Percentiles rank a stretch among this genome's conserved stretches.
Conservation (phyloP, 1,140 invertebrate species). For the Lasioglossum albipes region DNA sequence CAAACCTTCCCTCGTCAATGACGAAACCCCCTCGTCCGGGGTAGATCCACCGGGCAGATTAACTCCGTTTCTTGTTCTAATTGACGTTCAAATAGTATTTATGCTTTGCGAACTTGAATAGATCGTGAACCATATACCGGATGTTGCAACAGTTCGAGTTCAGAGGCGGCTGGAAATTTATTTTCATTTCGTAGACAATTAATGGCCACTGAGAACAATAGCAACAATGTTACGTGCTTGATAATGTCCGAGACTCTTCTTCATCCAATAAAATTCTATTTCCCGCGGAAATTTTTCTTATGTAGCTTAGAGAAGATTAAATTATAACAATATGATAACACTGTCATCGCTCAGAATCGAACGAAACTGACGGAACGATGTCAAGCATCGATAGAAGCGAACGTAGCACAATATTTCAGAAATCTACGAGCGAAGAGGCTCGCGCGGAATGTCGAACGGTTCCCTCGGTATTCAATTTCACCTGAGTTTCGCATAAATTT, state of each 20-base stretch:
- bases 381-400: too few species aligned
- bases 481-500: slow-evolving; percentile 33
- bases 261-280: too few species aligned
- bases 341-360: too few species aligned
- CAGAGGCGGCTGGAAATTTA: neutral
- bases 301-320: too few species aligned
- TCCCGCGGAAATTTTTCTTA: too few species aligned
- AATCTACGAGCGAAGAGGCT: neutral
- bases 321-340: too few species aligned
- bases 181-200: slow-evolving; percentile 23
- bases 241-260: too few species aligned
- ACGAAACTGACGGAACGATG: too few species aligned
- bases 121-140: slow-evolving; percentile 11
- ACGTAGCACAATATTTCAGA: slow-evolving; percentile 29
- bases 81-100: slow-evolving; percentile 50
- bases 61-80: slow-evolving; percentile 35
- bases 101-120: slow-evolving; percentile 27
- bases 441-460: neutral
- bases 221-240: too few species aligned
- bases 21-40: slow-evolving; percentile 1
- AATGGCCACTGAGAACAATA: too few species aligned
- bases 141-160: slow-evolving; percentile 4
- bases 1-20: neutral
- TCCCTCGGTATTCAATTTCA: slow-evolving; percentile 28
- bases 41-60: slow-evolving; percentile 22